Evolutionary conservation across 1,140 invertebrate genomes (phyloP).

Genomic region (Cyclargus thomasi): DNA sequence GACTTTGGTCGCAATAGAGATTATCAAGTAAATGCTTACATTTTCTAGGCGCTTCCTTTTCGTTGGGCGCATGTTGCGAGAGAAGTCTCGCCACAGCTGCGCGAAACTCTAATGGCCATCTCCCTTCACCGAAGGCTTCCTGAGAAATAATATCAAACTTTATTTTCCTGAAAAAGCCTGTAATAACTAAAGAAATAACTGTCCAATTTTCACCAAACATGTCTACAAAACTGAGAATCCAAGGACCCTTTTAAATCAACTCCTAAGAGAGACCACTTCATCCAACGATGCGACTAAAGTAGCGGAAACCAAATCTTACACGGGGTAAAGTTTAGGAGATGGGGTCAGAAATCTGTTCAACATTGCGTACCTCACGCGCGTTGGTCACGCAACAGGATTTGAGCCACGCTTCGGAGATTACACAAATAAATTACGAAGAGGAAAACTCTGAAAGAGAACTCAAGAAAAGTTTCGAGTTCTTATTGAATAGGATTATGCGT

Average conservation of each 20-base stretch:
- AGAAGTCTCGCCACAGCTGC: constrained; percentile 55
- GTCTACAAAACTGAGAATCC: no score
- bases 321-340: constrained; percentile 11
- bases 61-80: constrained; percentile 58
- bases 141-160: constrained; percentile 23
- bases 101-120: constrained; percentile 61
- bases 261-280: constrained; percentile 2
- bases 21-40: constrained; percentile 34
- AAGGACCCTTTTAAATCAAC: constrained; percentile 2
- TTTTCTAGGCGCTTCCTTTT: constrained; percentile 53
- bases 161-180: no score
- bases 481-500: no score
- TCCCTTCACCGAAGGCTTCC: constrained; percentile 62
- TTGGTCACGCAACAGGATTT: constrained; percentile 24
- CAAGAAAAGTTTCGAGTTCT: no score
- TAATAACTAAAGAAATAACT: no score
- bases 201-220: no score
- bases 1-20: no score
- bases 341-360: constrained; percentile 11
- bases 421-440: constrained; percentile 9
- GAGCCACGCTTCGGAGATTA: constrained; percentile 6
- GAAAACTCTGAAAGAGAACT: constrained; percentile 1
- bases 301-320: constrained; percentile 14
- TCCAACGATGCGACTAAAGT: constrained; percentile 11
- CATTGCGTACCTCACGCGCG: constrained; percentile 17